Evolutionary conservation across 2,113 vertebrate species (phyloP).

Genomic region (Tringa solitaria): DNA sequence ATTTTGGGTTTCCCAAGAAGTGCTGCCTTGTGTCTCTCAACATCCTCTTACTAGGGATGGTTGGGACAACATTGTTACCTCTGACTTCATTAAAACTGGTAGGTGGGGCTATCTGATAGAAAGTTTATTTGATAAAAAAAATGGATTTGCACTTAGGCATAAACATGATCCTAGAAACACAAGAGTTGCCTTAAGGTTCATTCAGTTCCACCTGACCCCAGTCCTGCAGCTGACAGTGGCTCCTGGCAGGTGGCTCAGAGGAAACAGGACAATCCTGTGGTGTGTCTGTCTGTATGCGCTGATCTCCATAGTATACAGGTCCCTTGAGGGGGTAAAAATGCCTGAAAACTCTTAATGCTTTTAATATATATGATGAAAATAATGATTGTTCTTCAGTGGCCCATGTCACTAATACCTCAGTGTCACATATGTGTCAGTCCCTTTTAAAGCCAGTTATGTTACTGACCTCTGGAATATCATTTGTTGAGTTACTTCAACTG

Average conservation of each 20-base stretch:
- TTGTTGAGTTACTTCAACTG: neutral
- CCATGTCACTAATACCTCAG: neutral
- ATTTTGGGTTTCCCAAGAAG: neutral
- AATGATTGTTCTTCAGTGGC: neutral
- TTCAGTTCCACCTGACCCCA: neutral
- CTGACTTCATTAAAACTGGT: neutral
- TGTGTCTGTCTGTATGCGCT: neutral
- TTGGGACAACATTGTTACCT: neutral
- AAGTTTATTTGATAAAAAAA: neutral
- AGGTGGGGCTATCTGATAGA: neutral
- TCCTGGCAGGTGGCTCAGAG: neutral
- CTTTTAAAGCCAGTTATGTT: neutral
- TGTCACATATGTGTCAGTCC: neutral
- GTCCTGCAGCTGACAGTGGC: neutral
- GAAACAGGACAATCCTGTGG: neutral
- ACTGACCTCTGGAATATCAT: neutral
- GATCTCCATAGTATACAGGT: neutral
- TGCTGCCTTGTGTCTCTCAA: neutral
- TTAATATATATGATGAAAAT: neutral
- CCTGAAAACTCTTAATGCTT: neutral
- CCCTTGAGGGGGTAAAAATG: neutral
- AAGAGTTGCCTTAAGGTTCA: neutral
- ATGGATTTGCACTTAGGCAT: neutral
- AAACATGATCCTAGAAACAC: neutral
- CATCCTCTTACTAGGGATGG: neutral